phyloP scores from a whole-genome alignment of 2,888 invertebrate genomes.

The Hymenopus coronatus region DNA sequence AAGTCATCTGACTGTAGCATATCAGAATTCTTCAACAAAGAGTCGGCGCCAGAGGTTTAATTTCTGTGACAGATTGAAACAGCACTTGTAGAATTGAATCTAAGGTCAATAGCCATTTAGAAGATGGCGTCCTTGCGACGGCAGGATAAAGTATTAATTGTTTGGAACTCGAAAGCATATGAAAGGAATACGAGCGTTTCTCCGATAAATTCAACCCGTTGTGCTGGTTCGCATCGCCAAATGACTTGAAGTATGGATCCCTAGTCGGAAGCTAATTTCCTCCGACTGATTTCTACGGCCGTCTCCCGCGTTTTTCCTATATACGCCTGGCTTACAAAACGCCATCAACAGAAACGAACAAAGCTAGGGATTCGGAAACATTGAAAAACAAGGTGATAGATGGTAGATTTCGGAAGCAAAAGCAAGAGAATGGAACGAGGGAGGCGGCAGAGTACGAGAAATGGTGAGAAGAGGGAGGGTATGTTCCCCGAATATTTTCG shows the following conservation, averaged over 20 bases:
- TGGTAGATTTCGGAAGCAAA: slow-evolving; percentile 20
- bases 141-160: background rate
- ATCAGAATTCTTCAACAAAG: too few species aligned
- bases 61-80: background rate
- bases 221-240: background rate
- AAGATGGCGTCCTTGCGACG: background rate
- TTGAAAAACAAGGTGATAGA: slow-evolving; percentile 21
- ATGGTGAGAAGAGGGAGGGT: background rate
- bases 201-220: background rate
- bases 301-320: background rate
- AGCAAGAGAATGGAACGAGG: slow-evolving; percentile 11
- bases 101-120: background rate
- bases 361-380: slow-evolving; percentile 13
- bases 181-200: background rate
- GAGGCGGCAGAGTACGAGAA: slow-evolving; percentile 10
- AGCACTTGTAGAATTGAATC: background rate
- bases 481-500: slow-evolving; percentile 17
- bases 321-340: background rate
- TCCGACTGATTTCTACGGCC: background rate
- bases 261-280: background rate
- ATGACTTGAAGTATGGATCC: background rate
- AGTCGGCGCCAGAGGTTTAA: too few species aligned
- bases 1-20: too few species aligned
- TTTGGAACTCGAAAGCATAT: background rate
- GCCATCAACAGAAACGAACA: slow-evolving; percentile 17